Conservation (phyloP, 2,888 invertebrate genomes). For the Tholera decimalis region DNA sequence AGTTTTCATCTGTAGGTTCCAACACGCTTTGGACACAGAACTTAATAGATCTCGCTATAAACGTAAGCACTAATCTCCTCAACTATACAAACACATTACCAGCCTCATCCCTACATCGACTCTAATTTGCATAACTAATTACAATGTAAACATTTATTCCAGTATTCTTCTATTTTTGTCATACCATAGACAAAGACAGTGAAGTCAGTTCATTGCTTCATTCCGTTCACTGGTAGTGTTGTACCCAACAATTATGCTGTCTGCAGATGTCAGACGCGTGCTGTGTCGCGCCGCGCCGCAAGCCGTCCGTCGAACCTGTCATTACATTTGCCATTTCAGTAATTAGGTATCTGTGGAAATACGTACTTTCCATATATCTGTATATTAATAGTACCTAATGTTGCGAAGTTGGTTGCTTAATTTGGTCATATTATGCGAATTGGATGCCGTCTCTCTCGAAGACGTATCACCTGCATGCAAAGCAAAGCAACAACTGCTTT, state of each 20-base stretch:
- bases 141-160: conserved; percentile 3
- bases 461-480: neutral
- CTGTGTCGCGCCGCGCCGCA: conserved; percentile 30
- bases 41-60: neutral
- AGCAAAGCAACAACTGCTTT: too few species aligned
- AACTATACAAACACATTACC: conserved; percentile 2
- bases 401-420: conserved; percentile 25
- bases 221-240: conserved; percentile 31
- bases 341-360: conserved; percentile 61
- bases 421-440: conserved; percentile 10
- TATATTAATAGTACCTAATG: conserved; percentile 19
- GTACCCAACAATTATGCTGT: conserved; percentile 42
- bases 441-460: neutral
- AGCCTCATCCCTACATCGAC: neutral
- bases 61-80: neutral
- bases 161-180: conserved; percentile 2
- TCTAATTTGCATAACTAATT: conserved; percentile 25
- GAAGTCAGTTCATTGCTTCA: neutral
- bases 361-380: conserved; percentile 37
- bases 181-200: conserved; percentile 11
- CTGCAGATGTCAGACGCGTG: conserved; percentile 42
- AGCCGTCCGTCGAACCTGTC: conserved; percentile 42
- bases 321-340: conserved; percentile 77
- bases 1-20: too few species aligned
- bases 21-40: neutral